Percentiles rank a stretch among this genome's conserved stretches.
Conservation (phyloP, 2,888 invertebrate species). For the Troides aeacus region DNA sequence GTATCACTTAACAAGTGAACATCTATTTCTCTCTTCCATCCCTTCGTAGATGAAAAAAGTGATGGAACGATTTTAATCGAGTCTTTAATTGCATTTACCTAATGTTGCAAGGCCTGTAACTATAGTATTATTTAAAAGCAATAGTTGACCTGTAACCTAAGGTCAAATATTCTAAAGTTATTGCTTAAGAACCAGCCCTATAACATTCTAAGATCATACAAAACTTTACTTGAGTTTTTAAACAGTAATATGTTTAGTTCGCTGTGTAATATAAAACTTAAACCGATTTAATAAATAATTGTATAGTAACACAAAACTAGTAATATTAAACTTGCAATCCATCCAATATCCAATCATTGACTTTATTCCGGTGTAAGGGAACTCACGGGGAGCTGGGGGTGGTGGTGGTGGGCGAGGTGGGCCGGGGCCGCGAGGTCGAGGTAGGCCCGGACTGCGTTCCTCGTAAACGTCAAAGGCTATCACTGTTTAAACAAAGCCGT, state of each 20-base stretch:
- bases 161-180: no score
- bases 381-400: constrained; percentile 10
- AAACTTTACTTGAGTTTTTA: not conserved
- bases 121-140: no score
- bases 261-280: not conserved
- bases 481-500: constrained; percentile 50
- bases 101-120: no score
- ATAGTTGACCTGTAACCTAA: no score
- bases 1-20: no score
- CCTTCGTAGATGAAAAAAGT: no score
- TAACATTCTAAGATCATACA: no score
- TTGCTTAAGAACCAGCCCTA: no score
- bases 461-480: constrained; percentile 71
- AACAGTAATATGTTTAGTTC: not conserved
- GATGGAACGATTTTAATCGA: no score
- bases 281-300: not conserved
- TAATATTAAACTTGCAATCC: constrained; percentile 10
- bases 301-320: not conserved
- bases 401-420: constrained; percentile 30
- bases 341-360: constrained; percentile 15
- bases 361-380: constrained; percentile 17
- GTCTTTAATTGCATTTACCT: no score
- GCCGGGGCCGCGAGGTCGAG: constrained; percentile 28
- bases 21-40: no score
- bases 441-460: constrained; percentile 60